Evolutionary conservation across 1,140 invertebrate genomes (phyloP).

Genomic region (Harlomillsia oculata): DNA sequence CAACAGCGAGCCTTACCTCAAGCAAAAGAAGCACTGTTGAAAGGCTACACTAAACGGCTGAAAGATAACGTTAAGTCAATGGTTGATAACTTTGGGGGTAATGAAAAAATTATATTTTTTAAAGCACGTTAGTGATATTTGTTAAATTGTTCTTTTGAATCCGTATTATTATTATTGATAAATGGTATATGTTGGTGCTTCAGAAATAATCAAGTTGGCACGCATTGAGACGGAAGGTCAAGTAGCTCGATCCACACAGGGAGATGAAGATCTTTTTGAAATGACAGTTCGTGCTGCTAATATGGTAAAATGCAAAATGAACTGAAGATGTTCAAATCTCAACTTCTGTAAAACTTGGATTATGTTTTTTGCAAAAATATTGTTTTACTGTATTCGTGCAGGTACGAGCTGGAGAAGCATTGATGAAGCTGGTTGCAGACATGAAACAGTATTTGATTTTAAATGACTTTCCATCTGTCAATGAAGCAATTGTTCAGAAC

Average conservation of each 20-base stretch:
- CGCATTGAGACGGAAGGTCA: slow-evolving; percentile 88
- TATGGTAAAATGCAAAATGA: slow-evolving; percentile 54
- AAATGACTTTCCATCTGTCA: slow-evolving; percentile 93
- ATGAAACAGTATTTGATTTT: slow-evolving; percentile 93
- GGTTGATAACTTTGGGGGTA: slow-evolving; percentile 91
- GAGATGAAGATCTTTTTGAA: slow-evolving; percentile 90
- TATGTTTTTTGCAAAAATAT: background rate
- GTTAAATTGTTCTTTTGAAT: background rate
- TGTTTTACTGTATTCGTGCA: slow-evolving; percentile 13
- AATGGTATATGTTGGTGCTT: slow-evolving; percentile 37
- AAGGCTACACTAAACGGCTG: slow-evolving; percentile 81
- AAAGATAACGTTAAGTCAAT: slow-evolving; percentile 95
- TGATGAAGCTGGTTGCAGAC: slow-evolving; percentile 92
- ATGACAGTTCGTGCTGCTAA: slow-evolving; percentile 92
- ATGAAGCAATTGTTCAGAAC: slow-evolving; percentile 86
- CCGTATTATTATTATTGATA: slow-evolving; percentile 6
- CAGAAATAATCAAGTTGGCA: slow-evolving; percentile 86
- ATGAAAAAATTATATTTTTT: slow-evolving; percentile 7
- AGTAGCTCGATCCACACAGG: slow-evolving; percentile 74
- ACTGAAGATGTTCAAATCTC: background rate
- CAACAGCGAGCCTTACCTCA: slow-evolving; percentile 59
- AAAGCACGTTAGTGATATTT: background rate
- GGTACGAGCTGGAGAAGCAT: slow-evolving; percentile 83
- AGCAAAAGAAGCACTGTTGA: slow-evolving; percentile 85
- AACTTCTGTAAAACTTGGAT: background rate